These are phyloP conservation scores for Perca flavescens DNA, from an alignment of 2,113 vertebrate genomes.

Conservation along the genomic window DNA sequence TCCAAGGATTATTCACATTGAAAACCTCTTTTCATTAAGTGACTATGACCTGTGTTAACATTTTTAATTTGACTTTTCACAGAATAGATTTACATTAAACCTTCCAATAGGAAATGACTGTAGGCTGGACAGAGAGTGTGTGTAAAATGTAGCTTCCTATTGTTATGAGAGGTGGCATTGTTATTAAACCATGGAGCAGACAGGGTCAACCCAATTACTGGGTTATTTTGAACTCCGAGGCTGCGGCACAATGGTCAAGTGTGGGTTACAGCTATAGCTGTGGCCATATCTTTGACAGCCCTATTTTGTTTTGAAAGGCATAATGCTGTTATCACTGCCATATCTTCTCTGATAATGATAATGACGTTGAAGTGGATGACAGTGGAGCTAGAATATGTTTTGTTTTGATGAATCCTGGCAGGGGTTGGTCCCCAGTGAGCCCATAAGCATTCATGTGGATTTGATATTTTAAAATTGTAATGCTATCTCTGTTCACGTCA, in stretches of 20 bases:
- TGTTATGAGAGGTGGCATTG: conserved; percentile 21
- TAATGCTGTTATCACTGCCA: conserved; percentile 20
- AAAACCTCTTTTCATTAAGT: background rate
- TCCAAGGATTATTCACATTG: conserved; percentile 11
- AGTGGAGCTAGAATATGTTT: conserved; percentile 20
- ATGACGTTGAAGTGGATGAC: conserved; percentile 5
- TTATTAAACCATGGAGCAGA: conserved; percentile 38
- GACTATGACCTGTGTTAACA: background rate
- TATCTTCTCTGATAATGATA: conserved; percentile 33
- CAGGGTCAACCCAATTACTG: conserved; percentile 42
- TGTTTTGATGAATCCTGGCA: conserved; percentile 24
- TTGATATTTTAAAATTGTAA: background rate
- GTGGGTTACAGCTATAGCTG: conserved; percentile 19
- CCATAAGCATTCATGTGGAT: background rate
- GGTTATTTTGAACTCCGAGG: conserved; percentile 45
- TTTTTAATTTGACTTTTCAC: background rate
- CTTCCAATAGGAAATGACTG: conserved; percentile 1
- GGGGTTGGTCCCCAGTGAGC: conserved; percentile 3
- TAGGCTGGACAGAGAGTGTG: background rate
- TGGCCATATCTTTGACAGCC: conserved; percentile 47
- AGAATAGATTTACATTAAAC: background rate
- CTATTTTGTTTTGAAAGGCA: conserved; percentile 36
- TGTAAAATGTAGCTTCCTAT: conserved; percentile 11
- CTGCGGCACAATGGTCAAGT: conserved; percentile 18
- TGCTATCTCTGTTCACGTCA: background rate